Evolutionary conservation across 2,113 vertebrate species (phyloP), one percentile per base, ranked within the genome.

Genomic region (Fulica atra): DNA sequence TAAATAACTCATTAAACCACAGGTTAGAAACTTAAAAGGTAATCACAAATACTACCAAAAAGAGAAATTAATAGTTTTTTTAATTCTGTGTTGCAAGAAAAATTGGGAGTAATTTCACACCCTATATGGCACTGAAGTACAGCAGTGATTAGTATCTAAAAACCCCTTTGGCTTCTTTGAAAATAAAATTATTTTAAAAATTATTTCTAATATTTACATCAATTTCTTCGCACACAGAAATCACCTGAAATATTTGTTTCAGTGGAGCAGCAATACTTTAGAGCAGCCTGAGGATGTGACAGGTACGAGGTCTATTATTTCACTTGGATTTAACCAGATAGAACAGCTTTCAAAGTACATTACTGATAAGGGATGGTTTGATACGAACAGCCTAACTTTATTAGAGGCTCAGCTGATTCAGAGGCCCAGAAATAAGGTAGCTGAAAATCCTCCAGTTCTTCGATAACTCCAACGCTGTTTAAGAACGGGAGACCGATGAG

Each of bases 301-400:
- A 70, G 57, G 88, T 95, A 76, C 9, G 33, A 96, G 81, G 86
- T 92, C 91, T 94, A 93, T 92, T 96, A 95, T 91, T 96, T 94
- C 92, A 92, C 88, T 86, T 59, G 88, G 92, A 90, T 95, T 92
- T 96, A 96, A 96, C 80, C 83, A 87, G 90, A 86, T 61, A 93
- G 93, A 97, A 79, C 91, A 95, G 95, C 95, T 97, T 93, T 96
- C 95, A 96, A 95, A 94, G 86, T 61, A 70, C 73, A 88, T 96
- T 95, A 95, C 95, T 92, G 94, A 93, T 93, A 96, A 96, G 40
- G 86, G 57, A 84, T 57, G 88, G 90, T 92, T 92, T 95, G 93
- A 96, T 94, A 83, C 0, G 15, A 94, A 36, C 83, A 94, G 90
- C 77, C 90, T 94, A 93, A 94, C 86, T 96, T 95, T 94, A 91